These are phyloP conservation scores for Heliconius ismenius DNA, from an alignment of 2,888 invertebrate species.

Conservation along the genomic window DNA sequence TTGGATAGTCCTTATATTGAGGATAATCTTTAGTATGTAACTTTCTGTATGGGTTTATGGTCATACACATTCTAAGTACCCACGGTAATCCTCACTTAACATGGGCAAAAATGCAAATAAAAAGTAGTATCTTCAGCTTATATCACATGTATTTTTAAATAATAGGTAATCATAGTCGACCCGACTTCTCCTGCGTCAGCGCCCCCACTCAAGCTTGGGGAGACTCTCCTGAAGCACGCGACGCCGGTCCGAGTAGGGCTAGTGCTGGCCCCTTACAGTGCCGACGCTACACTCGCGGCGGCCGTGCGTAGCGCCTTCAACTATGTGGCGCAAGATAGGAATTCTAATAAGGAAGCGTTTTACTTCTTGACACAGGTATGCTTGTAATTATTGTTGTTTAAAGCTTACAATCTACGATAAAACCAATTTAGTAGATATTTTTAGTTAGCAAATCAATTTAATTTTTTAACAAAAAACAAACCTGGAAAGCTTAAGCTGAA, in stretches of 20 bases:
- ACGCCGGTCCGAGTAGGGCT: constrained; percentile 95
- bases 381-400: neutral
- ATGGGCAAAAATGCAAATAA: too few relatives aligned
- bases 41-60: too few relatives aligned
- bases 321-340: constrained; percentile 90
- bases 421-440: too few relatives aligned
- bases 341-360: constrained; percentile 87
- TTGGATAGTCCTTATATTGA: too few relatives aligned
- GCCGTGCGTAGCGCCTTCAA: constrained; percentile 95
- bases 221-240: constrained; percentile 94
- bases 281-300: constrained; percentile 84
- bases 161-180: constrained; percentile 91
- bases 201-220: constrained; percentile 91
- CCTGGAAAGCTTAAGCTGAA: too few relatives aligned
- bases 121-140: too few relatives aligned
- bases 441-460: too few relatives aligned
- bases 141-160: neutral
- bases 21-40: too few relatives aligned
- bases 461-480: too few relatives aligned
- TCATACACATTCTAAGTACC: too few relatives aligned
- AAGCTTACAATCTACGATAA: too few relatives aligned
- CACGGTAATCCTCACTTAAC: too few relatives aligned
- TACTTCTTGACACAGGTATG: constrained; percentile 91
- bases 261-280: constrained; percentile 85
- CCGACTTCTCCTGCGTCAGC: constrained; percentile 86